A percentile compares a stretch with the other conserved stretches of the same genome.
Conservation (phyloP, 2,888 invertebrate species). For the Operophtera brumata region DNA sequence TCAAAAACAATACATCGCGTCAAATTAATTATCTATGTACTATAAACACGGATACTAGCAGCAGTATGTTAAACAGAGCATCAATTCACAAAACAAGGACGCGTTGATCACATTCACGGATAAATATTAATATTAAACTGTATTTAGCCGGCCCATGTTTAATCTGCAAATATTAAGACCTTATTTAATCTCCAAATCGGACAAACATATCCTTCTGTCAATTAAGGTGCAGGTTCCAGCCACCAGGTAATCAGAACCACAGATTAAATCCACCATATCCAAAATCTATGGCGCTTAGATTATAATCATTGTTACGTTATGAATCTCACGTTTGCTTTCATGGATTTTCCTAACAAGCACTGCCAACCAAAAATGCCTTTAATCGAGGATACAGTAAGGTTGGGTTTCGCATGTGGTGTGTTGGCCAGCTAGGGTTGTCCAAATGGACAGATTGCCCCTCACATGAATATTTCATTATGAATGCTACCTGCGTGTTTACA, state of each 20-base stretch:
- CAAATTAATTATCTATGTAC: no score
- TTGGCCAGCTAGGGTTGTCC: constrained; percentile 24
- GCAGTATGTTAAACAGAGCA: background rate
- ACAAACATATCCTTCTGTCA: constrained; percentile 2
- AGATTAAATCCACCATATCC: constrained; percentile 3
- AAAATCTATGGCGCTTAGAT: constrained; percentile 58
- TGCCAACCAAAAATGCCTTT: constrained; percentile 30
- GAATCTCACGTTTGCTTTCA: constrained; percentile 30
- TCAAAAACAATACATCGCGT: background rate
- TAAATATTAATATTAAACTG: constrained; percentile 12
- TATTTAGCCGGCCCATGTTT: constrained; percentile 4
- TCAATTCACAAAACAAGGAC: background rate
- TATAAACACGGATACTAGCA: background rate
- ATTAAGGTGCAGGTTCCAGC: background rate
- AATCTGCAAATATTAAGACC: constrained; percentile 12
- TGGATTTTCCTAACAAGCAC: background rate
- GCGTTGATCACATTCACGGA: background rate
- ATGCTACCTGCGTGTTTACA: constrained; percentile 32
- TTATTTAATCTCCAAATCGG: constrained; percentile 4
- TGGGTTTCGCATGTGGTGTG: constrained; percentile 27
- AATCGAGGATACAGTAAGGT: constrained; percentile 31
- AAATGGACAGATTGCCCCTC: constrained; percentile 51
- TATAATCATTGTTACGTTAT: constrained; percentile 58
- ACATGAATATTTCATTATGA: constrained; percentile 63
- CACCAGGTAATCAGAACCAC: background rate